These are phyloP conservation scores for Chromoteleia sp. DNA, from an alignment of 2,888 invertebrate species.

Conservation along the genomic window DNA sequence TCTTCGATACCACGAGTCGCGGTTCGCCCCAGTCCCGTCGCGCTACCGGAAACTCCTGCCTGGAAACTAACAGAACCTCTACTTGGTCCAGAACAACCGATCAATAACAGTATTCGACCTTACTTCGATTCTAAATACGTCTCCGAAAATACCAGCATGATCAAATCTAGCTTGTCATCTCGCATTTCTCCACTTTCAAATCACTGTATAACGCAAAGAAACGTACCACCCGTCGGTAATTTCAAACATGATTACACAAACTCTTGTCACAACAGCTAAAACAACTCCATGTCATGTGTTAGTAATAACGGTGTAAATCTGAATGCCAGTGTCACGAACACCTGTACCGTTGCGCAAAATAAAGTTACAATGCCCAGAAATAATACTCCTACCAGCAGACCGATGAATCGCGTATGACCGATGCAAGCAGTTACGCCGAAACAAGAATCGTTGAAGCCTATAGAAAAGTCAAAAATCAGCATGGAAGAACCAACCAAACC, in stretches of 20 bases:
- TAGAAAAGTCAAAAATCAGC: constrained; percentile 75
- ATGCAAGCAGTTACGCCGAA: constrained; percentile 90
- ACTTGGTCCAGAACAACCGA: constrained; percentile 77
- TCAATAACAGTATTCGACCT: constrained; percentile 78
- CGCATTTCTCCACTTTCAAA: constrained; percentile 79
- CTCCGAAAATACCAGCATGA: constrained; percentile 82
- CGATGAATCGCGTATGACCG: constrained; percentile 92
- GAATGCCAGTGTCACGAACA: constrained; percentile 80
- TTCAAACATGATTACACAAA: constrained; percentile 76
- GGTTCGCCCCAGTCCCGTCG: constrained; percentile 80
- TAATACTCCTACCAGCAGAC: constrained; percentile 85
- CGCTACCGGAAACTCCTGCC: constrained; percentile 75
- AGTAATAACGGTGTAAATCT: constrained; percentile 70
- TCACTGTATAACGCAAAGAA: constrained; percentile 79
- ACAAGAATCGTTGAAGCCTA: constrained; percentile 82
- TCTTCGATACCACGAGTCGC: constrained; percentile 81
- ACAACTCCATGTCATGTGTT: constrained; percentile 70
- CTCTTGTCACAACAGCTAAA: constrained; percentile 77
- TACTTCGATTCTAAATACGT: constrained; percentile 82
- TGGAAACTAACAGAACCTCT: constrained; percentile 80
- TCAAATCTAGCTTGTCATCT: constrained; percentile 81
- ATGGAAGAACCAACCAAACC: constrained; percentile 81
- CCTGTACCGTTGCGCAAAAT: constrained; percentile 84
- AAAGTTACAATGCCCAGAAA: constrained; percentile 79
- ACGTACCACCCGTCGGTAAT: constrained; percentile 76